Percentiles rank a stretch among this genome's conserved stretches.
These are phyloP conservation scores for Nymphalis polychloros DNA, from an alignment of 2,888 invertebrate genomes.

Conservation along the genomic window DNA sequence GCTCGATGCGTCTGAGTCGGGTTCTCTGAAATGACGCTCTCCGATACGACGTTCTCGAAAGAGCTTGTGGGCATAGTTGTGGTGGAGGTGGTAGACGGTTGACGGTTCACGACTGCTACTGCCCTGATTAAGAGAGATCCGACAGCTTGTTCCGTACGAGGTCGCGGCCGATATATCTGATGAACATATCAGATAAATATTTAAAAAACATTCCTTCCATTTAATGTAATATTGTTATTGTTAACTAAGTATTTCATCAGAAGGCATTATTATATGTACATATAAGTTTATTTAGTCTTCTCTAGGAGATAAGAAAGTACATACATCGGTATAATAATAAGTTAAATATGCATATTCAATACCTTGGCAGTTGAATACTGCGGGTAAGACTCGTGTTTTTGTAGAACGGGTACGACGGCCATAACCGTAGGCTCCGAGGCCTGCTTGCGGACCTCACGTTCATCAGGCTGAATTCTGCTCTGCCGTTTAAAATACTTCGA, in stretches of 20 bases:
- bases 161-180: conserved; percentile 47
- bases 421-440: conserved; percentile 58
- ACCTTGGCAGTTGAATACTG: conserved; percentile 60
- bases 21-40: conserved; percentile 2
- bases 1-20: conserved; percentile 74
- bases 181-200: no score
- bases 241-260: no score
- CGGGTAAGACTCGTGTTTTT: conserved; percentile 71
- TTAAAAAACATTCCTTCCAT: no score
- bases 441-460: conserved; percentile 58
- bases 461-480: conserved; percentile 58
- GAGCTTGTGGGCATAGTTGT: conserved; percentile 33
- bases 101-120: conserved; percentile 52
- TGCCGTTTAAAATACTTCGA: conserved; percentile 64
- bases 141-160: conserved; percentile 48
- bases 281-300: no score
- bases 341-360: conserved; percentile 16
- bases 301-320: no score
- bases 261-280: no score
- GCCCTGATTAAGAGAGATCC: conserved; percentile 58
- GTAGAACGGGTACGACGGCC: conserved; percentile 46
- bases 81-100: conserved; percentile 43
- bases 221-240: no score
- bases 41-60: conserved; percentile 20
- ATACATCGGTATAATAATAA: background rate